Evolutionary conservation across 2,888 invertebrate genomes (phyloP), one percentile per base, ranked within the genome.

Genomic region (Ferdinandea cuprea): DNA sequence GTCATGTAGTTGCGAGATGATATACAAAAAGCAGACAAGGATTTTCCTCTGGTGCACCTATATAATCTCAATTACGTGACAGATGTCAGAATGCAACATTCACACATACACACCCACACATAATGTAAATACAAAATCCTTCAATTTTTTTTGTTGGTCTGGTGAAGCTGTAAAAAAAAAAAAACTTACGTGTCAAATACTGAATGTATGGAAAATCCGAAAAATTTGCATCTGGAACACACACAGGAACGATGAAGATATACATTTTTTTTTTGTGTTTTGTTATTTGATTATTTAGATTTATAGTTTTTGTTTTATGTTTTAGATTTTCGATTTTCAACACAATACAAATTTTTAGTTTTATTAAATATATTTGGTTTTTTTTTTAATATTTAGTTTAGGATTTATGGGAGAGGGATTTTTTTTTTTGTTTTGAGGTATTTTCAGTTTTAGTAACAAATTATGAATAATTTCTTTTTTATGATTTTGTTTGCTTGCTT

Each of bases 161-260:
- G 11, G 5, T 15, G 13, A 6, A 48, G 54, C 72, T 83, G 77
- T 63, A 65, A 73, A 74, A 86, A 74, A 74, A 86, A 74, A 74
- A 76, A 86, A 88, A 93, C 93, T 93, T 93, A 93, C 93, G 93
- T 93, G 93, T 93, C 90, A 93, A 91, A 91, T 93, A 93, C 89
- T 93, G 93, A 90, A 93, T 93, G 91, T 93, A 93, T 86, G 93
- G 92, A 91, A 92, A 92, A 92, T 93, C 93, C 90, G 93, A 93
- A 92, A 92, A 93, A 92, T 93, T 93, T 90, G 93, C 92, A 90
- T 92, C 93, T 93, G 93, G 87, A 91, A 91, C 86, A 85, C 83
- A 86, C 86, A 87, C 87, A 87, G 87, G 86, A 87, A 86, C 87
- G 83, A 48, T 74, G 44, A 68, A 56, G 65, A 78, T 71, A 30